These are phyloP conservation scores for Lepisosteus oculatus DNA, from an alignment of 2,113 vertebrate species.

Conservation along the genomic window DNA sequence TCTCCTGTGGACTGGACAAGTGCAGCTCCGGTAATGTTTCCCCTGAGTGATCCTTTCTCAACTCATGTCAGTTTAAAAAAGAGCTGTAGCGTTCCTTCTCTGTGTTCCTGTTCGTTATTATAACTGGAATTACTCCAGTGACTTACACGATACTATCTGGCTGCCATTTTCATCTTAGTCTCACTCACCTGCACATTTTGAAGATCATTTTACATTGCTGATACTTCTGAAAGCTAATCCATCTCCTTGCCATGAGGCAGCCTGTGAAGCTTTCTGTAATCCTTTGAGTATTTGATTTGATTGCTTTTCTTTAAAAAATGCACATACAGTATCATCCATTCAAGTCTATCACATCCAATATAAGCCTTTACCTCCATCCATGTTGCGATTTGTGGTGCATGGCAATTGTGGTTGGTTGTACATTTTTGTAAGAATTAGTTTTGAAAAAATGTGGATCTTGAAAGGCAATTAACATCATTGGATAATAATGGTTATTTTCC, in stretches of 20 bases:
- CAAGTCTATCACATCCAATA: neutral
- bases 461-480: too few relatives aligned
- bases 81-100: neutral
- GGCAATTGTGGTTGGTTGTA: too few relatives aligned
- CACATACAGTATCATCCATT: neutral
- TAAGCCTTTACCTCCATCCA: slow-evolving; percentile 5
- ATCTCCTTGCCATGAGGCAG: slow-evolving; percentile 9
- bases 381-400: neutral
- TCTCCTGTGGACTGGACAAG: neutral
- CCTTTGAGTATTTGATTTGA: slow-evolving; percentile 4
- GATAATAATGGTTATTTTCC: too few relatives aligned
- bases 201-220: neutral
- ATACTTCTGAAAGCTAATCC: slow-evolving; percentile 11
- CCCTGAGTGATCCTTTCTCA: neutral
- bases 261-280: slow-evolving; percentile 6
- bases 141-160: slow-evolving; percentile 7
- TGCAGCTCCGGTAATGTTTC: neutral
- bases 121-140: slow-evolving; percentile 2
- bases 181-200: slow-evolving; percentile 1
- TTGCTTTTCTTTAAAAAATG: neutral
- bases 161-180: slow-evolving; percentile 14
- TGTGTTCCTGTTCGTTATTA: neutral
- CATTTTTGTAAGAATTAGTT: too few relatives aligned
- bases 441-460: too few relatives aligned
- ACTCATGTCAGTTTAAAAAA: slow-evolving; percentile 6